phyloP scores from a whole-genome alignment of 2,113 vertebrate genomes.

The Pangasianodon hypophthalmus region DNA sequence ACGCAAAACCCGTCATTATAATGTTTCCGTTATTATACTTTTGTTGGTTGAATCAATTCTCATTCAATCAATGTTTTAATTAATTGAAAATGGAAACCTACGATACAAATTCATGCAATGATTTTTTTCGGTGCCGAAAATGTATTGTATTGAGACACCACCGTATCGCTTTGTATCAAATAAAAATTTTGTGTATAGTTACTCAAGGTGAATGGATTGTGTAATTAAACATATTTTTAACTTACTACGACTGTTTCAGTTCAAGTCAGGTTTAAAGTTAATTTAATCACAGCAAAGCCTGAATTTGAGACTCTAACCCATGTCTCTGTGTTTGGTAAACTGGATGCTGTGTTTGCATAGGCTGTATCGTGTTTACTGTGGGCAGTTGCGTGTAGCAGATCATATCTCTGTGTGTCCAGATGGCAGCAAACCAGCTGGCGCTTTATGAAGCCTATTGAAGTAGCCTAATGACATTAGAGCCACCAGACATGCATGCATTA shows the following conservation, averaged over 20 bases:
- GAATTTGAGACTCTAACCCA: neutral
- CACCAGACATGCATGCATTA: slow-evolving; percentile 57
- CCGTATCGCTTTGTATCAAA: neutral
- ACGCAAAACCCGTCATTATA: neutral
- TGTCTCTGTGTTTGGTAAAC: neutral
- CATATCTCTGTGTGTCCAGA: slow-evolving; percentile 45
- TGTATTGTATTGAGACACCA: neutral
- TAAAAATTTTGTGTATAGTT: neutral
- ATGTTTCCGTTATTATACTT: neutral
- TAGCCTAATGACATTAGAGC: slow-evolving; percentile 55
- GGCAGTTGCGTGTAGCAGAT: slow-evolving; percentile 25
- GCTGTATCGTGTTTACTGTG: slow-evolving; percentile 11
- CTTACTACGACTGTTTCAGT: neutral
- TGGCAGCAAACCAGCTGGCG: slow-evolving; percentile 50
- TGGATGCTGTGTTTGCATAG: neutral
- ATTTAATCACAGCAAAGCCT: neutral
- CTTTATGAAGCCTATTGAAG: slow-evolving; percentile 50
- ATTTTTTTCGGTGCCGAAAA: neutral
- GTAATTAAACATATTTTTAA: neutral
- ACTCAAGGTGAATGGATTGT: neutral
- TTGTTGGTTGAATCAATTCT: neutral
- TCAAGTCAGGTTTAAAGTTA: neutral
- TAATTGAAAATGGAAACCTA: neutral
- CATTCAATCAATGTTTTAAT: neutral
- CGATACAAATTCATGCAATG: neutral